Evolutionary conservation across 2,113 vertebrate species (phyloP).

Genomic region (Canis aureus): DNA sequence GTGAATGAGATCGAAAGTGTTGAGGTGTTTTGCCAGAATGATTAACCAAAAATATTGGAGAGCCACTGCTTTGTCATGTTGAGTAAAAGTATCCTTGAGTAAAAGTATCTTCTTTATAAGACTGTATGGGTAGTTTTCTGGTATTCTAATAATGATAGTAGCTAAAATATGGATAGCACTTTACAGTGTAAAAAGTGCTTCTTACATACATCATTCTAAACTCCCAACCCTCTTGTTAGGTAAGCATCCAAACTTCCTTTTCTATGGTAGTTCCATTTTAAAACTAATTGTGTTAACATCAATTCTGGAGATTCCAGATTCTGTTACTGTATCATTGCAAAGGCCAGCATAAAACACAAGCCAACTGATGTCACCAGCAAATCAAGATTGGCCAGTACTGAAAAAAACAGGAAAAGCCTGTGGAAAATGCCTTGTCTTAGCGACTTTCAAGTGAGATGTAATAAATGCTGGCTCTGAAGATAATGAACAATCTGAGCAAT

Average conservation of each 20-base stretch:
- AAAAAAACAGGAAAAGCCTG: constrained; percentile 49
- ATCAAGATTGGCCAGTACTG: not conserved
- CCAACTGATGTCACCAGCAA: not conserved
- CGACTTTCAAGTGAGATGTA: not conserved
- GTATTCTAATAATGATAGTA: not conserved
- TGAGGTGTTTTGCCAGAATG: not conserved
- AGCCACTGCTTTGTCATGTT: not conserved
- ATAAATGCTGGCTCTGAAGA: not conserved
- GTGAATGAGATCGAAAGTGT: not conserved
- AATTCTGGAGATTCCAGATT: not conserved
- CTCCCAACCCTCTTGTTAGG: not conserved
- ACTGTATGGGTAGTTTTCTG: not conserved
- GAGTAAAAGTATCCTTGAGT: not conserved
- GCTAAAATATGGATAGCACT: not conserved
- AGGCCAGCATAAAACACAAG: not conserved
- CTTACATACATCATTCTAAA: not conserved
- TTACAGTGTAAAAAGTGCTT: not conserved
- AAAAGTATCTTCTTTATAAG: not conserved
- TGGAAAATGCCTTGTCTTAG: not conserved
- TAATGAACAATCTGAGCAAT: not conserved
- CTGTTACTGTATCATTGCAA: not conserved
- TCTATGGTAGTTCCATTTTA: not conserved
- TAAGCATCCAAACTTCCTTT: not conserved
- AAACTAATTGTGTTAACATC: not conserved
- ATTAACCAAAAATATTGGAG: not conserved